phyloP scores from a whole-genome alignment of 2,888 invertebrate genomes.

The Lasius platythorax region DNA sequence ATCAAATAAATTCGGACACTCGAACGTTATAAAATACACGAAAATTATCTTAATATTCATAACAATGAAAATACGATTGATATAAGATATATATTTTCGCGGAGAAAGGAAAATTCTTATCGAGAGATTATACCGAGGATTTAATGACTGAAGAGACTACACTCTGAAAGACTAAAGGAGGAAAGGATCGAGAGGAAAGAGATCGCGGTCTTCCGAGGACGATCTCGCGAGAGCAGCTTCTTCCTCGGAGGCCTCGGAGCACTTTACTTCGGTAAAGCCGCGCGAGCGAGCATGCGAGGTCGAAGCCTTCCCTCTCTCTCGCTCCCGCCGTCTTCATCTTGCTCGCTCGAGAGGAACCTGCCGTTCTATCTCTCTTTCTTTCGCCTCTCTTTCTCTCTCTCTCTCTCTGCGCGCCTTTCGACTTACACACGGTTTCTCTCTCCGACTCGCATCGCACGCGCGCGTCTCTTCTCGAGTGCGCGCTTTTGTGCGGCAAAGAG shows the following conservation, averaged over 20 bases:
- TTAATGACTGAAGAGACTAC: conserved; percentile 21
- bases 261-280: conserved; percentile 60
- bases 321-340: conserved; percentile 13
- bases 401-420: conserved; percentile 13
- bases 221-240: conserved; percentile 44
- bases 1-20: neutral
- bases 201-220: conserved; percentile 47
- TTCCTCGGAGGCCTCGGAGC: conserved; percentile 47
- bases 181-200: conserved; percentile 34
- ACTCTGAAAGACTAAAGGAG: neutral
- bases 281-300: conserved; percentile 66
- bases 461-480: conserved; percentile 42
- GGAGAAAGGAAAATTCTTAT: conserved; percentile 19
- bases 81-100: neutral
- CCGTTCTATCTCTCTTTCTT: conserved; percentile 14
- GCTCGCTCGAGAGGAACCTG: conserved; percentile 29
- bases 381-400: neutral
- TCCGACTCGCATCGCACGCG: conserved; percentile 36
- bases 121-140: conserved; percentile 27
- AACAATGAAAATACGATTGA: neutral
- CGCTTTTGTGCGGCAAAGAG: conserved; percentile 31
- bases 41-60: neutral
- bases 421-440: conserved; percentile 43
- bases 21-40: neutral
- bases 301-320: conserved; percentile 59